phyloP scores from a whole-genome alignment of 1,140 invertebrate genomes.

The Medauroidea extradentata region DNA sequence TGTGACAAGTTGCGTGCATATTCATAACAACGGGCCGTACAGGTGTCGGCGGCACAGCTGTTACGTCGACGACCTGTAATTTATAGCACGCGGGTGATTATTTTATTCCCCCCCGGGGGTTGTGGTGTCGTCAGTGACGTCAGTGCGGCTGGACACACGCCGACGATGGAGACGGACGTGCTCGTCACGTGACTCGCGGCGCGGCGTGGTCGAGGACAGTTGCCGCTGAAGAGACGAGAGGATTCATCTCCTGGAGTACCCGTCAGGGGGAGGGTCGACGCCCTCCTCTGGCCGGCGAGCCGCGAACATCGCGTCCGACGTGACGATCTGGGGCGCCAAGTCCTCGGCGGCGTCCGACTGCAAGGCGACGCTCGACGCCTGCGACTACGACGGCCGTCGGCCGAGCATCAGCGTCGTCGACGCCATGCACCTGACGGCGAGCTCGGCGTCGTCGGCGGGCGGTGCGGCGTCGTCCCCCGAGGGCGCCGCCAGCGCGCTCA shows the following conservation, averaged over 20 bases:
- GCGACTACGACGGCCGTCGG: not conserved
- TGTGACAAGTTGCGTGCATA: no score
- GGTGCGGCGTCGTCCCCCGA: conserved; percentile 44
- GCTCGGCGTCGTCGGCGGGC: conserved; percentile 31
- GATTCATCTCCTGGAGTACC: no score
- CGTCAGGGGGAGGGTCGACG: not conserved
- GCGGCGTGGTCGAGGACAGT: no score
- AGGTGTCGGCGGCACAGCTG: no score
- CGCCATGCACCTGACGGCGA: conserved; percentile 13
- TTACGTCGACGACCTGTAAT: no score
- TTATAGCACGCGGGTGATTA: no score
- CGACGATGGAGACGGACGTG: no score
- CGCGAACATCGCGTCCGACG: conserved; percentile 11
- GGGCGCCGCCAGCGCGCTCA: conserved; percentile 48
- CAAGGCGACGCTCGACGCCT: not conserved
- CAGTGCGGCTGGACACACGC: no score
- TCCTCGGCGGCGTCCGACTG: not conserved
- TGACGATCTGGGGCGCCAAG: conserved; percentile 12
- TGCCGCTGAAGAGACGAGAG: not conserved
- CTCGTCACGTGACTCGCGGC: no score
- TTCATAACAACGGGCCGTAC: no score
- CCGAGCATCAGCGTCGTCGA: not conserved
- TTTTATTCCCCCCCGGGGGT: no score
- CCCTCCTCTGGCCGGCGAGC: not conserved
- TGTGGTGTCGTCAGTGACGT: no score